Evolutionary conservation across 2,113 vertebrate species (phyloP).

Genomic region (Astur gentilis): DNA sequence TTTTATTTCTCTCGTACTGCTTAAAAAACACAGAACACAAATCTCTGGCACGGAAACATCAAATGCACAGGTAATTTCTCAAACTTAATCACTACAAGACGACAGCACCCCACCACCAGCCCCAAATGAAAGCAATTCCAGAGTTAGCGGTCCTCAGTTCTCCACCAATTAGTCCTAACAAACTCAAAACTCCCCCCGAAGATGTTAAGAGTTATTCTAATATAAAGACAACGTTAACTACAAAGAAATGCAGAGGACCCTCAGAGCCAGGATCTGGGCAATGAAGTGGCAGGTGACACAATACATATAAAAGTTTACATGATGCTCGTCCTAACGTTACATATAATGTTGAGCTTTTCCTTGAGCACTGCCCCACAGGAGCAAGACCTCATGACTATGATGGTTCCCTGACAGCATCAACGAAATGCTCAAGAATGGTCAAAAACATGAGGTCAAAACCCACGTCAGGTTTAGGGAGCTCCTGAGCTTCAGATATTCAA

Average conservation of each 20-base stretch:
- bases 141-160: not conserved
- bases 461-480: not conserved
- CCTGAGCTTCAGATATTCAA: not conserved
- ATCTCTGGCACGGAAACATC: not conserved
- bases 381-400: not conserved
- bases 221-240: not conserved
- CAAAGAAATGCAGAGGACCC: not conserved
- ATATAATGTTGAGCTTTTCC: fast-evolving
- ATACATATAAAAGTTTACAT: not conserved
- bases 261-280: not conserved
- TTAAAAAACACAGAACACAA: not conserved
- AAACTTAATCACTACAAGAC: not conserved
- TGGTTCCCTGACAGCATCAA: not conserved
- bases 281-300: not conserved
- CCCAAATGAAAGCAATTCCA: not conserved
- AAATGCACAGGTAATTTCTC: not conserved
- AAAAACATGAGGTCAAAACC: not conserved
- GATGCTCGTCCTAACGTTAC: fast-evolving
- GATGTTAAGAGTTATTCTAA: not conserved
- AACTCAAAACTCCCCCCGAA: not conserved
- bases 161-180: not conserved
- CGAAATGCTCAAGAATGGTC: not conserved
- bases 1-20: not conserved
- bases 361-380: not conserved
- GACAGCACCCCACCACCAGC: not conserved